Evolutionary conservation across 2,888 invertebrate species (phyloP).

Genomic region (Elegia similella): DNA sequence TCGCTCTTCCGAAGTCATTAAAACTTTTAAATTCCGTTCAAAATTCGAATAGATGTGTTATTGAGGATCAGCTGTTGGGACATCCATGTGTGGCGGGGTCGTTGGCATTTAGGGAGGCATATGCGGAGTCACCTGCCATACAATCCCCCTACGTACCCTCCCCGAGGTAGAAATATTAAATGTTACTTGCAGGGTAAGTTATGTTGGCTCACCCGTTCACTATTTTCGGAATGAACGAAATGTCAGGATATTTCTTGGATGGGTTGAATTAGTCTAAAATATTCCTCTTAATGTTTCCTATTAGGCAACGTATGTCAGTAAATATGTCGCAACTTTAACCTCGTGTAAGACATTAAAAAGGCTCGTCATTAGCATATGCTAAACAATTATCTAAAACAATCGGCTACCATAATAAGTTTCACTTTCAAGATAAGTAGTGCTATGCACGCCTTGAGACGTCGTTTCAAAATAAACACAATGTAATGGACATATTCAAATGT

Average conservation of each 20-base stretch:
- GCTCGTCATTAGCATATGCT: constrained; percentile 5
- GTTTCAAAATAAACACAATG: constrained; percentile 12
- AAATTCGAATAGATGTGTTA: constrained; percentile 18
- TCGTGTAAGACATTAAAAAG: not conserved
- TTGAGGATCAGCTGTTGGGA: constrained; percentile 30
- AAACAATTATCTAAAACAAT: constrained; percentile 6
- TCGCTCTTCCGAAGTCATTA: not conserved
- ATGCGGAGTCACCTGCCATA: constrained; percentile 71
- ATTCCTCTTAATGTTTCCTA: not conserved
- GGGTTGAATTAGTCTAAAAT: not conserved
- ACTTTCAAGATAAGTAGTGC: constrained; percentile 6
- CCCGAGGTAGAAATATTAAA: constrained; percentile 69
- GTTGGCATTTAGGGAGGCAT: constrained; percentile 75
- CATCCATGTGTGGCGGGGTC: constrained; percentile 55
- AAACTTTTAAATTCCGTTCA: not conserved
- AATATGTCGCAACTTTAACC: not conserved
- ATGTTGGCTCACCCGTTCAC: constrained; percentile 36
- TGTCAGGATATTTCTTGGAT: not conserved
- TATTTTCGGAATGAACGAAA: constrained; percentile 4
- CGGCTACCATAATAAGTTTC: constrained; percentile 6
- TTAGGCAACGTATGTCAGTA: too few species aligned
- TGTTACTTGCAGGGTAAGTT: constrained; percentile 69
- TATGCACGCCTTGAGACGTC: not conserved
- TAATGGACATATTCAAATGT: constrained; percentile 2
- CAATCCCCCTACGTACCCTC: constrained; percentile 55